phyloP scores from a whole-genome alignment of 2,888 invertebrate genomes.

The Subacronicta megacephala region DNA sequence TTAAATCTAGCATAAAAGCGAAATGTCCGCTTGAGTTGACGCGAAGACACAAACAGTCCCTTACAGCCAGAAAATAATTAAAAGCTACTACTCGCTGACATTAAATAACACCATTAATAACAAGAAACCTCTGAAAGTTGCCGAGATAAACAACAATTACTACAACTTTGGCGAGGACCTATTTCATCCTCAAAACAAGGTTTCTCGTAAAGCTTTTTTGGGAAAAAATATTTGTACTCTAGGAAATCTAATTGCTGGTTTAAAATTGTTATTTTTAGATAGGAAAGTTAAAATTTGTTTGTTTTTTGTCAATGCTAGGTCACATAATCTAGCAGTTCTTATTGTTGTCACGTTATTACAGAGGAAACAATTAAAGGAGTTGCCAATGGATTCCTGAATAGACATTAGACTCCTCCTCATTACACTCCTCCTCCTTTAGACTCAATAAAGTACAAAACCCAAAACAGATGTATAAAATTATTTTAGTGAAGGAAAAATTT shows the following conservation, averaged over 20 bases:
- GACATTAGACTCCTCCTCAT: too few species aligned
- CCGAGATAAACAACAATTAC: slow-evolving; percentile 84
- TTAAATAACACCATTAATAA: slow-evolving; percentile 86
- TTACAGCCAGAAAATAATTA: slow-evolving; percentile 81
- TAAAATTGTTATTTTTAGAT: slow-evolving; percentile 16
- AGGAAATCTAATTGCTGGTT: slow-evolving; percentile 28
- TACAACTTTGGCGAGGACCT: slow-evolving; percentile 69
- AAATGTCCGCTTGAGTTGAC: slow-evolving; percentile 72
- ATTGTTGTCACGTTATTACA: not conserved
- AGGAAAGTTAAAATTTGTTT: slow-evolving; percentile 11
- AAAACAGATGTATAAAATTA: not conserved
- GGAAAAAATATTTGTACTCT: slow-evolving; percentile 38
- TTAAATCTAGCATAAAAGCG: slow-evolving; percentile 72
- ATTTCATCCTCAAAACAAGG: slow-evolving; percentile 62
- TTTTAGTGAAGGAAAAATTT: too few species aligned
- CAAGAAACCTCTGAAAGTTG: slow-evolving; percentile 79
- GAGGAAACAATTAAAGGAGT: not conserved
- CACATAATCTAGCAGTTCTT: not conserved
- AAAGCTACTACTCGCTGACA: slow-evolving; percentile 79
- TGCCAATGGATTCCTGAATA: too few species aligned
- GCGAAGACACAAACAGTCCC: slow-evolving; percentile 70
- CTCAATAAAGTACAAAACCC: not conserved
- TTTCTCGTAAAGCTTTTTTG: slow-evolving; percentile 55
- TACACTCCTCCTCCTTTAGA: too few species aligned
- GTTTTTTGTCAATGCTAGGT: not conserved